Evolutionary conservation across 2,113 vertebrate species (phyloP).

Genomic region (Calyptomena viridis): DNA sequence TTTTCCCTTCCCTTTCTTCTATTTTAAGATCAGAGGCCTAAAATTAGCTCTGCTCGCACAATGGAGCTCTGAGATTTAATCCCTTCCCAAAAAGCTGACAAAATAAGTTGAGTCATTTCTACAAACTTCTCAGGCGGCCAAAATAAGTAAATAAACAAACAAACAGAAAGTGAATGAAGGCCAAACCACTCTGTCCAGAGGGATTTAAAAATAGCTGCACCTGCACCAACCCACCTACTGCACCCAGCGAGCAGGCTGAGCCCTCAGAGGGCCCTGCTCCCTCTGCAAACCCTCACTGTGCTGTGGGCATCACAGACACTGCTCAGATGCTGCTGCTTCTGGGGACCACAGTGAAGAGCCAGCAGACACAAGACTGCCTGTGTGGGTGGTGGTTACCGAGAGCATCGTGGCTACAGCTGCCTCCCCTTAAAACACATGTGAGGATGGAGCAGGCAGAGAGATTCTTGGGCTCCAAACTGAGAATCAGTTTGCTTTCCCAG

Average conservation of each 20-base stretch:
- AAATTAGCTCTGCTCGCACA: constrained; percentile 9
- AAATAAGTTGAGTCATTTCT: neutral
- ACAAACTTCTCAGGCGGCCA: neutral
- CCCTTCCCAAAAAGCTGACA: neutral
- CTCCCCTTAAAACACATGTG: accelerated
- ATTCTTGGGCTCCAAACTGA: neutral
- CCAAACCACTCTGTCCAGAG: neutral
- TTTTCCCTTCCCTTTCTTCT: constrained; percentile 6
- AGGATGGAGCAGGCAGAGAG: neutral
- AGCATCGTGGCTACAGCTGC: neutral
- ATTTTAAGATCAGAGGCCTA: constrained; percentile 26
- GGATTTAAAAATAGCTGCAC: neutral
- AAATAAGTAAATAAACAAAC: neutral
- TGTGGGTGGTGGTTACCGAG: neutral
- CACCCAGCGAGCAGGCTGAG: neutral
- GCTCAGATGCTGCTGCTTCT: neutral
- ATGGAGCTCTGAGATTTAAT: constrained; percentile 23
- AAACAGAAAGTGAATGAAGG: neutral
- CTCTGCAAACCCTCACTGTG: neutral
- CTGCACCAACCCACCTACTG: neutral
- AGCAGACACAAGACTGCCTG: neutral
- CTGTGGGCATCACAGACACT: neutral
- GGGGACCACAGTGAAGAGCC: neutral
- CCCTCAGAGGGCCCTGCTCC: neutral
- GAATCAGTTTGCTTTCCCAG: neutral